phyloP scores from a whole-genome alignment of 1,140 invertebrate genomes.

The Matsumurasca onukii region DNA sequence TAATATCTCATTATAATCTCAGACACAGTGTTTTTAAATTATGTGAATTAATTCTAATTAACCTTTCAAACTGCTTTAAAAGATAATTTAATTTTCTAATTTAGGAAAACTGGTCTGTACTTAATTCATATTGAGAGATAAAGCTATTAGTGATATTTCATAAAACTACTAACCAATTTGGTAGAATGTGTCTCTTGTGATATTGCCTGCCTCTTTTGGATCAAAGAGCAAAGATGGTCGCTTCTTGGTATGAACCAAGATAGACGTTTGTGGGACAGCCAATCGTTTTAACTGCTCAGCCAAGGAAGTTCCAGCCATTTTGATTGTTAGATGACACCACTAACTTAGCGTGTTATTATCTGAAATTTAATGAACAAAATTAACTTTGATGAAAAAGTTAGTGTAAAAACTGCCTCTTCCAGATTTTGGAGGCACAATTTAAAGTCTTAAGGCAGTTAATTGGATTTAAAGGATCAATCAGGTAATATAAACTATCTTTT shows the following conservation, averaged over 20 bases:
- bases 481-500: too few relatives aligned
- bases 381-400: too few relatives aligned
- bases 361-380: too few relatives aligned
- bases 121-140: not conserved
- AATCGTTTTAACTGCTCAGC: conserved; percentile 80
- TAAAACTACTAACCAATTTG: conserved; percentile 65
- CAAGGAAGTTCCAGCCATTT: conserved; percentile 66
- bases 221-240: conserved; percentile 85
- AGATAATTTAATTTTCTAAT: not conserved
- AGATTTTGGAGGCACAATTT: too few relatives aligned
- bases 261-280: conserved; percentile 72
- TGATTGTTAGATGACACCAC: too few relatives aligned
- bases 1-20: not conserved
- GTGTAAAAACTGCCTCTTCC: too few relatives aligned
- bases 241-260: conserved; percentile 64
- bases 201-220: conserved; percentile 80
- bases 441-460: too few relatives aligned
- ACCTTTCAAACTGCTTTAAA: not conserved
- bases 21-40: conserved; percentile 18
- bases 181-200: conserved; percentile 80
- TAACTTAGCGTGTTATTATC: too few relatives aligned
- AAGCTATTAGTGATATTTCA: conserved; percentile 18
- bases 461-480: too few relatives aligned
- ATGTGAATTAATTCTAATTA: conserved; percentile 18
- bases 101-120: not conserved